Evolutionary conservation across 2,797 vertebrate genomes (phyloP).

Genomic region (Bucorvus abyssinicus): DNA sequence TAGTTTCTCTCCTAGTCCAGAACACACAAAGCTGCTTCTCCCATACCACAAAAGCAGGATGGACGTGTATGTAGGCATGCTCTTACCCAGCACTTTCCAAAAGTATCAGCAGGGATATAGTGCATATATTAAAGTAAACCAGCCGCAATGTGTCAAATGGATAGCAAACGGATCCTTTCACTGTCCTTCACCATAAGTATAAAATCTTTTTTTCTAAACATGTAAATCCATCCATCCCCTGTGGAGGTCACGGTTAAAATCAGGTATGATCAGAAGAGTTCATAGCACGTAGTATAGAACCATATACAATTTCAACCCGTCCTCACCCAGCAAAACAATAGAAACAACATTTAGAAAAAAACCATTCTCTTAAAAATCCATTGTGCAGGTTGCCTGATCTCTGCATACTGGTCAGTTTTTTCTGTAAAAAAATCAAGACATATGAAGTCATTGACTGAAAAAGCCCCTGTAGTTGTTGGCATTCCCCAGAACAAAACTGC

Average conservation of each 20-base stretch:
- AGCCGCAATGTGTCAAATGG: background rate
- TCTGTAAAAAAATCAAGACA: background rate
- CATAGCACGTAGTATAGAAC: background rate
- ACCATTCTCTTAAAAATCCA: background rate
- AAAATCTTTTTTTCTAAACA: background rate
- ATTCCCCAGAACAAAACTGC: background rate
- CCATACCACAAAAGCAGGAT: background rate
- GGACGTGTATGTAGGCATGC: rapidly evolving
- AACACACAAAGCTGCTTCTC: background rate
- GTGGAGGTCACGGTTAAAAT: background rate
- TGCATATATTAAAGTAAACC: background rate
- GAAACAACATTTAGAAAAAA: background rate
- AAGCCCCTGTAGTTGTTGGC: background rate
- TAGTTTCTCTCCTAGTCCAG: background rate
- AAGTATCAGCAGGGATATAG: background rate
- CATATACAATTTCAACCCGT: background rate
- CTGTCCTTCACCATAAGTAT: background rate
- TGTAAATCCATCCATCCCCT: background rate
- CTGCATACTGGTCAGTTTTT: background rate
- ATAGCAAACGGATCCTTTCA: rapidly evolving
- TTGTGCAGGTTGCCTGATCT: background rate
- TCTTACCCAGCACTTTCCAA: background rate
- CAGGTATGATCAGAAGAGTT: background rate
- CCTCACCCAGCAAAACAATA: background rate
- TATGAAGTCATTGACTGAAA: background rate